phyloP scores from a whole-genome alignment of 1,140 invertebrate species.

The Philopotamus ludificatus region DNA sequence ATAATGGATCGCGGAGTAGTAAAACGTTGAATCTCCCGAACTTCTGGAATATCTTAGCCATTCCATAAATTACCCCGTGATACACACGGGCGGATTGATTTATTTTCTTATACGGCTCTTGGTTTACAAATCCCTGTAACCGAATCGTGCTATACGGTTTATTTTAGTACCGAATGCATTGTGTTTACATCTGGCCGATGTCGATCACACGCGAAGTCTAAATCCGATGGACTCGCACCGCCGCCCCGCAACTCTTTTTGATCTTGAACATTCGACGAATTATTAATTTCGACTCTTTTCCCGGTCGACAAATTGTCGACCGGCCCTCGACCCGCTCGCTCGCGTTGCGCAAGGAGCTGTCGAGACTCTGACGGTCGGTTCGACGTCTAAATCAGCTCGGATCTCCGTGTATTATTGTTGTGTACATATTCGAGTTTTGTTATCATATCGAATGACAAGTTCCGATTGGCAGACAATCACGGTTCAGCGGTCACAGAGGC shows the following conservation, averaged over 20 bases:
- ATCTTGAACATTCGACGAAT: not conserved
- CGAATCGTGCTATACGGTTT: not conserved
- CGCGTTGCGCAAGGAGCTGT: no score
- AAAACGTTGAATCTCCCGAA: no score
- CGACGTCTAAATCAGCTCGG: not conserved
- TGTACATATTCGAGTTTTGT: conserved; percentile 12
- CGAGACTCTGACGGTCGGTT: no score
- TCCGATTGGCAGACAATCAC: conserved; percentile 27
- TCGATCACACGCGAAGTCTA: conserved; percentile 19
- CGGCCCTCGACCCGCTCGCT: no score
- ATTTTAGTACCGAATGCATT: not conserved
- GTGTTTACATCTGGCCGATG: not conserved
- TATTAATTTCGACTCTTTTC: no score
- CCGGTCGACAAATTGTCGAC: no score
- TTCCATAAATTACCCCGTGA: not conserved
- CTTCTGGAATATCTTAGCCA: not conserved
- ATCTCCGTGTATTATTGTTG: not conserved
- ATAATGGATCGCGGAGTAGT: no score
- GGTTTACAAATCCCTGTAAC: not conserved
- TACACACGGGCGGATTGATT: not conserved
- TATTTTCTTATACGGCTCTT: not conserved
- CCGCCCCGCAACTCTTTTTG: not conserved
- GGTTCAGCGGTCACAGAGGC: conserved; percentile 25
- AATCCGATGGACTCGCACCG: not conserved
- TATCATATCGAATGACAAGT: conserved; percentile 29